A percentile compares a stretch with the other conserved stretches of the same genome.
These are phyloP conservation scores for Loripinus fragilis DNA, from an alignment of 2,888 invertebrate genomes.

Conservation along the genomic window DNA sequence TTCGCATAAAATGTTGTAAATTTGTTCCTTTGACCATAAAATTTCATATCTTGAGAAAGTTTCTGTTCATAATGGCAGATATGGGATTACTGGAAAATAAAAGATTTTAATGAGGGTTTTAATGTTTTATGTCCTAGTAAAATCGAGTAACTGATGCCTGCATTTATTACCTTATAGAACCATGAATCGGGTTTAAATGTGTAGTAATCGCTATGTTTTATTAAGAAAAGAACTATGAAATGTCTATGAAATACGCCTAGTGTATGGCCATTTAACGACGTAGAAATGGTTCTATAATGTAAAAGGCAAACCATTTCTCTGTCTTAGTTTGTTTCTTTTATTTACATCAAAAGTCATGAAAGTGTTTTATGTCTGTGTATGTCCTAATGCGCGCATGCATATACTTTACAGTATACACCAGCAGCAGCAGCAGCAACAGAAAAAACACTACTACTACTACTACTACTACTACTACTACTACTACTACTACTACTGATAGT, in stretches of 20 bases:
- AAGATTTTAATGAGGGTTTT: slow-evolving; percentile 62
- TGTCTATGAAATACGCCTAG: background rate
- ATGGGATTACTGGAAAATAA: slow-evolving; percentile 53
- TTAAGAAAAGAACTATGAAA: slow-evolving; percentile 49
- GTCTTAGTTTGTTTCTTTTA: background rate
- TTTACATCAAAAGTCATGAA: background rate
- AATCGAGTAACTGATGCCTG: slow-evolving; percentile 38
- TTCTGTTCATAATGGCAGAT: slow-evolving; percentile 6
- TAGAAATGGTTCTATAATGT: background rate
- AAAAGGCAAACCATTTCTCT: background rate
- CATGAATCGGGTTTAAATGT: slow-evolving; percentile 61
- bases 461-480: no score
- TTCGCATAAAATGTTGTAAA: slow-evolving; percentile 21
- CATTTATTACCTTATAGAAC: slow-evolving; percentile 55
- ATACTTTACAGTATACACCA: no score
- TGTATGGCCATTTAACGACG: slow-evolving; percentile 9
- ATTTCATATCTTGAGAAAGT: slow-evolving; percentile 30
- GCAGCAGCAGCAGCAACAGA: no score
- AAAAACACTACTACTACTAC: no score
- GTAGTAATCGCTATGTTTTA: slow-evolving; percentile 60
- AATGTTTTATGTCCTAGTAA: slow-evolving; percentile 52
- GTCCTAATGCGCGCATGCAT: background rate
- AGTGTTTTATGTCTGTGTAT: background rate
- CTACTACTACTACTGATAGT: no score
- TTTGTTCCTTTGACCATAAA: slow-evolving; percentile 39